A percentile compares a stretch with the other conserved stretches of the same genome.
These are phyloP conservation scores for Gymnothorax reevesii DNA, from an alignment of 2,797 vertebrate species.

Conservation along the genomic window DNA sequence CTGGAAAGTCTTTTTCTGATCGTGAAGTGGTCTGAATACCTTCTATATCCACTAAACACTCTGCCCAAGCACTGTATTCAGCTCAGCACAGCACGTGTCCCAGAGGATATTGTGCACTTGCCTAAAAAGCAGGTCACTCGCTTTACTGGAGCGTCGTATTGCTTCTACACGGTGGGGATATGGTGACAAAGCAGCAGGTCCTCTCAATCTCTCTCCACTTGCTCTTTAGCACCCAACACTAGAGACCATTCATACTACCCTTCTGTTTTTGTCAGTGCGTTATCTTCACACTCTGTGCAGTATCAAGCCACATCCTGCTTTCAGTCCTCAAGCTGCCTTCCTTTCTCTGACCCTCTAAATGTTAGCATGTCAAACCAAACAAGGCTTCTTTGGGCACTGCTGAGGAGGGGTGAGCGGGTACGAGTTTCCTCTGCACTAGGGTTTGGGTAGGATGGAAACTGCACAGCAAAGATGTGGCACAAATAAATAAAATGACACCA, in stretches of 20 bases:
- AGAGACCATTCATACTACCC: not conserved
- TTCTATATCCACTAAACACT: too few relatives aligned
- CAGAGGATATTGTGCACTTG: not conserved
- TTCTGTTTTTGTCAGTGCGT: not conserved
- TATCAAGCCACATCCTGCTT: not conserved
- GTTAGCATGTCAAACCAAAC: not conserved
- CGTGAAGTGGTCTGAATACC: too few relatives aligned
- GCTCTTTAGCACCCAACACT: not conserved
- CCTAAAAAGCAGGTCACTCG: not conserved
- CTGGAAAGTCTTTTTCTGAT: not conserved
- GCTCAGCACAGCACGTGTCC: not conserved
- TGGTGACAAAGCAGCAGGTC: not conserved
- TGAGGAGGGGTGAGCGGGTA: not conserved
- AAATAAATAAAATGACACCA: not conserved
- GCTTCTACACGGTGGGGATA: not conserved
- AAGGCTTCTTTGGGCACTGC: not conserved
- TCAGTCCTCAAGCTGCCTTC: not conserved
- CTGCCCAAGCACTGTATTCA: not conserved
- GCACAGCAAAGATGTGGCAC: not conserved
- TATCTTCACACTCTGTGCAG: not conserved
- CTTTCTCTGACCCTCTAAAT: not conserved
- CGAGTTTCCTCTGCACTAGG: not conserved
- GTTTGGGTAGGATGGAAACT: not conserved
- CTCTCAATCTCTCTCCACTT: not conserved
- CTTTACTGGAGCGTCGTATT: not conserved